Base-by-base conservation (phyloP, 2,797 vertebrate genomes). In the Pangasius macronema region DNA sequence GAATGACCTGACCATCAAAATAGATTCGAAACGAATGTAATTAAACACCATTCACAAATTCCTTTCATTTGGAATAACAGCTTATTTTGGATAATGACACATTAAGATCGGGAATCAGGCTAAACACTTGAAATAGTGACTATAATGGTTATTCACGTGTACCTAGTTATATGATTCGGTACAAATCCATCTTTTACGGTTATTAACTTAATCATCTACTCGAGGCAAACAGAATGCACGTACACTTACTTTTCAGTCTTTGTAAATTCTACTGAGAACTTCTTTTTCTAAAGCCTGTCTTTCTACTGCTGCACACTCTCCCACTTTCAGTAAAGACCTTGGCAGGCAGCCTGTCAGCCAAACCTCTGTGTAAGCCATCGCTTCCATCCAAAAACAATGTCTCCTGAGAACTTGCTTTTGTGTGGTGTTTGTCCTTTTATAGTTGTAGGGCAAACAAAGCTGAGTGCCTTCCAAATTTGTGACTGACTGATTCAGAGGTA, bases 321-420 rank as follows among this genome's bases (percentile, higher is more conserved):
- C 81, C 65, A 51, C 86, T 89, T 91, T 89, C 84, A 89, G 86
- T 89, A 83, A 90, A 91, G 90, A 86, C 89, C 79, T 89, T 91
- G 89, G 88, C 89, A 89, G 70, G 11, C 77, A 10, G 88, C 90
- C 90, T 87, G 86, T 86, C 82, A 88, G 85, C 79, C 88, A 87
- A 89, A 89, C 86, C 84, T 87, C 82, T 86, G 77, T 86, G 89
- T 90, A 90, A 85, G 84, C 79, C 86, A 88, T 87, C 88, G 82
- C 85, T 91, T 85, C 65, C 82, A 59, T 89, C 86, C 85, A 82
- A 90, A 80, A 61, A 42, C 55, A 79, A 51, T 36, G 85, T 90
- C 87, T 90, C 90, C 79, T 30, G 89, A 91, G 90, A 90, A 88
- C 86, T 86, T 68, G 85, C 86, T 88, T 86, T 85, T 86, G 75